Evolutionary conservation across 2,797 vertebrate genomes (phyloP).

Genomic region (Syngnathus acus): DNA sequence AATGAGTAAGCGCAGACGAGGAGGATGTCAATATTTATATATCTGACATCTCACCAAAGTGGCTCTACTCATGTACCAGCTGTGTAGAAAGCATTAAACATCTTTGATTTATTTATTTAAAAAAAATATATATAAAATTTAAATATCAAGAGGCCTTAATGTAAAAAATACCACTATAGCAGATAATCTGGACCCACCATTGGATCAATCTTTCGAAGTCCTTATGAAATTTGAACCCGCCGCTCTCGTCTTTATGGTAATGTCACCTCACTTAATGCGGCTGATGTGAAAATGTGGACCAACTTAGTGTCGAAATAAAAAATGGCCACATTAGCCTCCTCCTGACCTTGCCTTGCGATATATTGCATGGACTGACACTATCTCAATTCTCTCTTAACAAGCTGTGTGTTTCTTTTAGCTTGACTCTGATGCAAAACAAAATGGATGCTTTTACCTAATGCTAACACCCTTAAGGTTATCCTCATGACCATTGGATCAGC

Average conservation of each 20-base stretch:
- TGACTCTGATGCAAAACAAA: too few relatives aligned
- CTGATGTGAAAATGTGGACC: not conserved
- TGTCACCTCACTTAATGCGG: not conserved
- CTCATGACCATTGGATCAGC: not conserved
- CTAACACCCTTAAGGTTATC: not conserved
- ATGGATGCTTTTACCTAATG: not conserved
- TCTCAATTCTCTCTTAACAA: constrained; percentile 15
- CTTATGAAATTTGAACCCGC: not conserved
- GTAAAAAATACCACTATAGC: not conserved
- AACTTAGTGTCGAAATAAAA: constrained; percentile 11
- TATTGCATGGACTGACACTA: constrained; percentile 46
- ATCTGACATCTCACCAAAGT: constrained; percentile 45
- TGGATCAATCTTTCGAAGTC: not conserved
- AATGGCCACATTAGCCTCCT: constrained; percentile 17
- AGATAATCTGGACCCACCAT: not conserved
- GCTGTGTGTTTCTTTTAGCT: constrained; percentile 15
- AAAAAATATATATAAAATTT: too few relatives aligned
- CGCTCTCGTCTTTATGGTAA: not conserved
- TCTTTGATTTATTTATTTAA: too few relatives aligned
- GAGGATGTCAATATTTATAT: constrained; percentile 56
- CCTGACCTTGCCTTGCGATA: constrained; percentile 29
- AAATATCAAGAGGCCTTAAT: too few relatives aligned
- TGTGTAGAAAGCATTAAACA: not conserved
- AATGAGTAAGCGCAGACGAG: constrained; percentile 44
- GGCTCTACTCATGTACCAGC: constrained; percentile 37